These are phyloP conservation scores for Eubucco bourcierii DNA, from an alignment of 2,113 vertebrate species.

Conservation along the genomic window DNA sequence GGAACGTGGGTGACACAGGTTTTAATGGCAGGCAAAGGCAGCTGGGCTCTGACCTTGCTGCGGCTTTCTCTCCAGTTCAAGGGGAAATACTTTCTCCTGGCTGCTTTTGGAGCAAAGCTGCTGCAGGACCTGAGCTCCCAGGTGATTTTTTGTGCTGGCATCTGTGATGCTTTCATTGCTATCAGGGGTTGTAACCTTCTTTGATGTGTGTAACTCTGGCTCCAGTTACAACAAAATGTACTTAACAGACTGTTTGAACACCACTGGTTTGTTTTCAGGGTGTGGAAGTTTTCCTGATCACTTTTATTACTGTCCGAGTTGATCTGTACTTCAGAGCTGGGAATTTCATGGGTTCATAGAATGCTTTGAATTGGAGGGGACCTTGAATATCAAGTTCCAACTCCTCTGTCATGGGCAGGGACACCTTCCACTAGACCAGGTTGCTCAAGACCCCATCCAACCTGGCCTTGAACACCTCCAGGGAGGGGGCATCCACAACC, in stretches of 20 bases:
- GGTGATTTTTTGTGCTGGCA: neutral
- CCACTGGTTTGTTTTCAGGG: neutral
- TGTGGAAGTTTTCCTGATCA: fast-evolving
- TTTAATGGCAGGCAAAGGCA: neutral
- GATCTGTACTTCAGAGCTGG: neutral
- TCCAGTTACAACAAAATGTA: fast-evolving
- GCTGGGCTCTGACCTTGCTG: neutral
- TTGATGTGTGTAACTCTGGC: neutral
- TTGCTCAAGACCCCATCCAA: too few species aligned
- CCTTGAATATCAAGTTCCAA: too few species aligned
- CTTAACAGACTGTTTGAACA: neutral
- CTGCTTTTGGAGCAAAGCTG: neutral
- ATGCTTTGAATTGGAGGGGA: too few species aligned
- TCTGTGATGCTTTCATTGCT: neutral
- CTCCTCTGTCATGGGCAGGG: too few species aligned
- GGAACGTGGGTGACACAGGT: neutral
- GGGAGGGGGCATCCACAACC: too few species aligned
- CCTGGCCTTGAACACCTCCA: too few species aligned
- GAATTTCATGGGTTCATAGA: neutral
- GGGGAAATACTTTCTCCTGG: neutral
- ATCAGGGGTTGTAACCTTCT: neutral
- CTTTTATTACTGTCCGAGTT: fast-evolving
- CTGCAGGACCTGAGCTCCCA: neutral
- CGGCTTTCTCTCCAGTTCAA: neutral
- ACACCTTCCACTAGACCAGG: too few species aligned